Evolutionary conservation across 2,113 vertebrate genomes (phyloP), one percentile per base, ranked within the genome.

Genomic region (Sinocyclocheilus maitianheensis): DNA sequence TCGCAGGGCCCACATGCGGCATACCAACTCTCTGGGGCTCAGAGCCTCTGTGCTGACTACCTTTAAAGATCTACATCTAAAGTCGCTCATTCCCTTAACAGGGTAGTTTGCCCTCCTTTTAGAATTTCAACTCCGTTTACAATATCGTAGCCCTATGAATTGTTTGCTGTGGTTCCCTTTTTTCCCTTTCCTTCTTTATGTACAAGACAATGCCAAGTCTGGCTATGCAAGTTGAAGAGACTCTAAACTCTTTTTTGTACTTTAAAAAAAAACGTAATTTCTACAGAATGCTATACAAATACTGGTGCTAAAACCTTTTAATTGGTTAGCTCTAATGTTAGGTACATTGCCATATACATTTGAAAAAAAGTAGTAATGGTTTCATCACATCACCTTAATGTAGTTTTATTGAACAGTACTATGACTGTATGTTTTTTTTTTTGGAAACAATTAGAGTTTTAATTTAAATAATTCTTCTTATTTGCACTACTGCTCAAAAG

Each of bases 11-110:
- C 63, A 74, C 43, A 87, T 69, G 58, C 58, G 3, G 63, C 34
- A 83, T 43, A 87, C 75, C 77, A 71, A 77, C 82, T 84, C 86
- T 71, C 84, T 24, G 4, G 67, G 34, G 81, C 67, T 40, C 12
- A 24, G 11, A 74, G 20, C 20, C 30, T 40, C 69, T 9, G 16
- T 82, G 46, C 18, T 30, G 48, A 20, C 46, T 71, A 51, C 26
- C 46, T 74, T 84, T 58, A 60, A 71, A 78, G 76, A 58, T 43
- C 30, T 60, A 83, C 67, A 71, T 72, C 67, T 55, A 10, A 82
- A 82, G 43, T 53, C n/a, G 22, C 69, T 74, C 16, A 30, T 82
- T 82, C 20, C 69, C 20, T 72, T 84, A 58, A 74, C 11, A 40
- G 46, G 67, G 4, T 4, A 72, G 69, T 60, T 83, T 74, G 51